Evolutionary conservation across 2,888 invertebrate species (phyloP).

Genomic region (Cephus sareptanus): DNA sequence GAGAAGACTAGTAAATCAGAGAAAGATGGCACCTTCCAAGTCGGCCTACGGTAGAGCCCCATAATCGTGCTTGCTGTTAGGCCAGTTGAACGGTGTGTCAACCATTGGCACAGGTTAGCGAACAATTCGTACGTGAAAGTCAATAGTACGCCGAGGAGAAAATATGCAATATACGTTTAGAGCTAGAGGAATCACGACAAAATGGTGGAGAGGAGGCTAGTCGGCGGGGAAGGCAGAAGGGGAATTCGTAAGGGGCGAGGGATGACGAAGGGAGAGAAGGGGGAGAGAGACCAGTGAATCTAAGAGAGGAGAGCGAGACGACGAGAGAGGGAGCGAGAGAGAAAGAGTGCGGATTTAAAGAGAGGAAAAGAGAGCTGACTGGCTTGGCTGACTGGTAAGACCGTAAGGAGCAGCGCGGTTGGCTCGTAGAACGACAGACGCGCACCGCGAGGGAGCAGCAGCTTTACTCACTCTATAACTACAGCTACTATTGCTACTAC

Average conservation of each 20-base stretch:
- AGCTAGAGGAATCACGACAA: conserved; percentile 63
- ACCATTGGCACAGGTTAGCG: conserved; percentile 46
- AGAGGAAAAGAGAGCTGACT: conserved; percentile 53
- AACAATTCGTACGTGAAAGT: conserved; percentile 32
- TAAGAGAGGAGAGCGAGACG: conserved; percentile 36
- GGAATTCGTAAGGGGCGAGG: conserved; percentile 19
- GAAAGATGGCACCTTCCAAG: conserved; percentile 53
- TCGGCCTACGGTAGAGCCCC: conserved; percentile 56
- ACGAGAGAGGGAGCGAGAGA: conserved; percentile 28
- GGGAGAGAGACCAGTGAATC: conserved; percentile 24
- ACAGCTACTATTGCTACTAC: not conserved
- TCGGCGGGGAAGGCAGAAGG: conserved; percentile 32
- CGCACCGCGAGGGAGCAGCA: conserved; percentile 52
- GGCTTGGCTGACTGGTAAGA: conserved; percentile 46
- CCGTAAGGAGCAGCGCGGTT: conserved; percentile 20
- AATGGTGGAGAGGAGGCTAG: conserved; percentile 49
- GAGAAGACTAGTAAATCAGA: conserved; percentile 6
- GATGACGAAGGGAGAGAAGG: conserved; percentile 30
- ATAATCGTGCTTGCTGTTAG: conserved; percentile 52
- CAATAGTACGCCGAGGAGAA: conserved; percentile 31
- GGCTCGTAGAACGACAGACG: conserved; percentile 38
- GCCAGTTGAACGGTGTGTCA: conserved; percentile 47
- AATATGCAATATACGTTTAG: conserved; percentile 51
- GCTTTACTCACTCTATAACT: conserved; percentile 38
- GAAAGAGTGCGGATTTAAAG: conserved; percentile 38